A percentile compares a stretch with the other conserved stretches of the same genome.
Evolutionary conservation across 2,113 vertebrate species (phyloP).

Genomic region (Mellivora capensis): DNA sequence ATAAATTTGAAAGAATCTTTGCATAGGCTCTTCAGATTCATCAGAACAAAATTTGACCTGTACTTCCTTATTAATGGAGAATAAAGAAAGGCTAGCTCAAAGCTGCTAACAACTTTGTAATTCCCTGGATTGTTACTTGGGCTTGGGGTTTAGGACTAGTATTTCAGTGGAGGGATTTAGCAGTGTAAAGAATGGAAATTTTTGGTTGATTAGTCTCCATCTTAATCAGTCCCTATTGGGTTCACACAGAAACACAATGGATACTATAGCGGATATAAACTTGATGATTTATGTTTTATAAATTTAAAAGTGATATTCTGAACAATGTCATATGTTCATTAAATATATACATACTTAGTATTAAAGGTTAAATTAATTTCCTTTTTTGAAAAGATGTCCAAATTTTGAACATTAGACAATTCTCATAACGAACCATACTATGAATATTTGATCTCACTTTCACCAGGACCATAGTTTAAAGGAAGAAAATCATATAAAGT

Average conservation of each 20-base stretch:
- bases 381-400: not conserved
- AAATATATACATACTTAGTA: not conserved
- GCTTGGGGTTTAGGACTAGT: not conserved
- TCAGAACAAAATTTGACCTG: not conserved
- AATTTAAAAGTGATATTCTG: not conserved
- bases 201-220: not conserved
- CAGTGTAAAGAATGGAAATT: not conserved
- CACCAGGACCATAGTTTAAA: not conserved
- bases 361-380: conserved; percentile 1
- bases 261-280: not conserved
- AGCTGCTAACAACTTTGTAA: not conserved
- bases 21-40: not conserved
- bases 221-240: not conserved
- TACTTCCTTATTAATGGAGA: not conserved
- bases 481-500: not conserved
- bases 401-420: not conserved
- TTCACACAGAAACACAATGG: conserved; percentile 1
- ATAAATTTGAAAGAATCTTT: not conserved
- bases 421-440: not conserved
- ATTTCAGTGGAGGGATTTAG: conserved; percentile 3
- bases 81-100: not conserved
- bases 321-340: not conserved
- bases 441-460: conserved; percentile 40
- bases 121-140: not conserved
- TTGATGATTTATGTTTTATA: not conserved